phyloP scores from a whole-genome alignment of 2,113 vertebrate species.

The Pachyramphus minor region DNA sequence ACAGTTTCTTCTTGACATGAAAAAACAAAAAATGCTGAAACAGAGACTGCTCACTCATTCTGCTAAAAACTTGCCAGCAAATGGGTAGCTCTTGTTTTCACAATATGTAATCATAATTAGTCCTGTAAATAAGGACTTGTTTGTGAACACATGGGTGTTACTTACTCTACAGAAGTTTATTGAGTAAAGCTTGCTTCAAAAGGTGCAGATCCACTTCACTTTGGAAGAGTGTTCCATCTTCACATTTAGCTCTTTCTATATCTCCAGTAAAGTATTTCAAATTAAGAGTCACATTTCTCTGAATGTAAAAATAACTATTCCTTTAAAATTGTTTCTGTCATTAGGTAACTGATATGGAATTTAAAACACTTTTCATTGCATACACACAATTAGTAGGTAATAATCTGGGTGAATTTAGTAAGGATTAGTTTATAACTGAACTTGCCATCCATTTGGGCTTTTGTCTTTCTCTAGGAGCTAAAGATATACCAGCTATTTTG shows the following conservation, averaged over 20 bases:
- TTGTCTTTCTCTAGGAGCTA: background rate
- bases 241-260: background rate
- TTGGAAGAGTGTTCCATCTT: background rate
- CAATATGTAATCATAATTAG: background rate
- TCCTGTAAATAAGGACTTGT: background rate
- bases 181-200: background rate
- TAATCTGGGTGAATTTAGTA: background rate
- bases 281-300: background rate
- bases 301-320: background rate
- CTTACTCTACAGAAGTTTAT: background rate
- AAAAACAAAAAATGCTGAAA: background rate
- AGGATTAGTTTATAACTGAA: constrained; percentile 4
- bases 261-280: background rate
- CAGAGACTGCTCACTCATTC: background rate
- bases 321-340: background rate
- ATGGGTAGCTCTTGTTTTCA: background rate
- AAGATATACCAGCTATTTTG: background rate
- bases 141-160: background rate
- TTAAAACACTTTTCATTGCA: background rate
- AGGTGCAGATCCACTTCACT: background rate
- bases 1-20: background rate
- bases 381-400: background rate
- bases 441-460: background rate
- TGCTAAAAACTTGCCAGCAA: background rate
- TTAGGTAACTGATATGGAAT: background rate